phyloP scores from a whole-genome alignment of 2,888 invertebrate genomes.

The Pedicia rivosa region DNA sequence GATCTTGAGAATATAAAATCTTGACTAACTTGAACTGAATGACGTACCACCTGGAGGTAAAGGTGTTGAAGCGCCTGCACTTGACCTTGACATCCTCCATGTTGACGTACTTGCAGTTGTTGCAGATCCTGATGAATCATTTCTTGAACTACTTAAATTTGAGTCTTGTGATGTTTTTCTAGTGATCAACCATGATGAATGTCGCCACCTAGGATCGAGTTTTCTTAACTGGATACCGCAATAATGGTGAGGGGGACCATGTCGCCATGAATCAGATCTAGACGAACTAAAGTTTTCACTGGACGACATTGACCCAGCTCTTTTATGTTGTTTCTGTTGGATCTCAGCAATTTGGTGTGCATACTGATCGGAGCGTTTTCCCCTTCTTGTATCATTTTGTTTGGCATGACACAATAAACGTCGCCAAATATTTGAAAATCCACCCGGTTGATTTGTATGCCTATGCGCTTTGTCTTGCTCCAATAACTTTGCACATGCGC shows the following conservation, averaged over 20 bases:
- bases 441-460: slow-evolving; percentile 12
- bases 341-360: slow-evolving; percentile 62
- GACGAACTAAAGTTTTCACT: slow-evolving; percentile 84
- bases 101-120: slow-evolving; percentile 83
- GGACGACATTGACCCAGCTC: slow-evolving; percentile 71
- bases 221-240: slow-evolving; percentile 62
- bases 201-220: slow-evolving; percentile 59
- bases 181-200: slow-evolving; percentile 81
- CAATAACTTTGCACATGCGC: slow-evolving; percentile 34
- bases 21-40: slow-evolving; percentile 1
- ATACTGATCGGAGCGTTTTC: slow-evolving; percentile 45
- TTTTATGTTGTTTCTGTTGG: slow-evolving; percentile 56
- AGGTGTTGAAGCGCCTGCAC: slow-evolving; percentile 40
- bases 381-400: slow-evolving; percentile 25
- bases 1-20: not conserved
- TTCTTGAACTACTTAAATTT: slow-evolving; percentile 74
- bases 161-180: slow-evolving; percentile 86
- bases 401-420: slow-evolving; percentile 23
- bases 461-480: slow-evolving; percentile 20
- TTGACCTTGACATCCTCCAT: slow-evolving; percentile 76
- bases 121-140: slow-evolving; percentile 82
- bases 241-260: slow-evolving; percentile 44
- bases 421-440: slow-evolving; percentile 28
- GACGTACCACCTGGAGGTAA: slow-evolving; percentile 24
- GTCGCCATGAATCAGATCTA: slow-evolving; percentile 74